Evolutionary conservation across 2,888 invertebrate species (phyloP).

Genomic region (Tenthredo mesomela): DNA sequence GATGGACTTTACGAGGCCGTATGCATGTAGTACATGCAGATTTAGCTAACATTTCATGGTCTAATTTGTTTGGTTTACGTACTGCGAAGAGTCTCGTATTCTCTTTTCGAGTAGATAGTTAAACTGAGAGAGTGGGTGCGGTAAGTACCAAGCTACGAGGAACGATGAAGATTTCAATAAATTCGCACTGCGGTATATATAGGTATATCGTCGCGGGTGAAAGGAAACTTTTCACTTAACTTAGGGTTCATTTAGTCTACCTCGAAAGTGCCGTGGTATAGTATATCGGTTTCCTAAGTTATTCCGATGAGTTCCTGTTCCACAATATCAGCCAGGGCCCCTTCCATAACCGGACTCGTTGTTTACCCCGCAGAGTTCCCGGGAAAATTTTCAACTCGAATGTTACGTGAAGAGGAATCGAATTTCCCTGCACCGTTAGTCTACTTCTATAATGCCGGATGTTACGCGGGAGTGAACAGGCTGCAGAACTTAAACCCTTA

Average conservation of each 20-base stretch:
- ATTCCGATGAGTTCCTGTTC: slow-evolving; percentile 68
- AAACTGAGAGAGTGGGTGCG: background rate
- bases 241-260: slow-evolving; percentile 71
- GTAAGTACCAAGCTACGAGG: background rate
- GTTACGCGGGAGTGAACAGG: background rate
- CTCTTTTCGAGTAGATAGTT: background rate
- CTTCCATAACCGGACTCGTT: slow-evolving; percentile 21
- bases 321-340: slow-evolving; percentile 55
- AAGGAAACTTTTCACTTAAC: slow-evolving; percentile 73
- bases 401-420: slow-evolving; percentile 33
- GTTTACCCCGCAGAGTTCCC: slow-evolving; percentile 19
- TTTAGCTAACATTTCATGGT: background rate
- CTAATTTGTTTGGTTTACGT: background rate
- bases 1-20: slow-evolving; percentile 6
- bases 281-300: slow-evolving; percentile 68
- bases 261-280: slow-evolving; percentile 54
- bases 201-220: slow-evolving; percentile 58
- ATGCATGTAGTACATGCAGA: slow-evolving; percentile 15
- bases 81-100: background rate
- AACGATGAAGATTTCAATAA: slow-evolving; percentile 40
- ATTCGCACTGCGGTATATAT: background rate
- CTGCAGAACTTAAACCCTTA: background rate
- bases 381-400: slow-evolving; percentile 19
- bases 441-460: background rate
- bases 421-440: background rate